phyloP scores from a whole-genome alignment of 2,113 vertebrate genomes.

The Osmerus eperlanus region DNA sequence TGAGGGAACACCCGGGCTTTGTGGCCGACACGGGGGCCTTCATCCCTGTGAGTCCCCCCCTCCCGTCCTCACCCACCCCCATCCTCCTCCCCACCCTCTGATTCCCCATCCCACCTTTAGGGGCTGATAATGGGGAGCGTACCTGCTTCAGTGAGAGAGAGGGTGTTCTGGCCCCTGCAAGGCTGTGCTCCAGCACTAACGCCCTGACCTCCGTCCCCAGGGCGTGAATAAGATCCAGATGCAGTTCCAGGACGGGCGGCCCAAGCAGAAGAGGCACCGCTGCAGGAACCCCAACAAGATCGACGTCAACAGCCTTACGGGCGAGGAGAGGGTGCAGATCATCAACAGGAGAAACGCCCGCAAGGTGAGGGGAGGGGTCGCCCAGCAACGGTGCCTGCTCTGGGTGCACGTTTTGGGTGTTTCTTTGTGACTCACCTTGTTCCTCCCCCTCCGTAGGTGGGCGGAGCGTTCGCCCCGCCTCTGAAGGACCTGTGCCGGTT shows the following conservation, averaged over 20 bases:
- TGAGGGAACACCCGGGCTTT: conserved; percentile 92
- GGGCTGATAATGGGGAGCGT: no score
- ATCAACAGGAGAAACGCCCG: conserved; percentile 98
- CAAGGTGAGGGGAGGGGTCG: conserved; percentile 74
- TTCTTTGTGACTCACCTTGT: conserved; percentile 4
- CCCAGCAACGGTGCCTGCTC: background rate
- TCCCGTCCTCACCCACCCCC: background rate
- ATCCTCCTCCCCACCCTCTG: background rate
- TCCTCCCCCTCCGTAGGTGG: conserved; percentile 73
- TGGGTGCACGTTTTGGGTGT: background rate
- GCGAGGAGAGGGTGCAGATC: conserved; percentile 96
- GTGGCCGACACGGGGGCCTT: conserved; percentile 94
- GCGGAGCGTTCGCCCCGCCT: conserved; percentile 95
- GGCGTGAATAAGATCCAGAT: conserved; percentile 77
- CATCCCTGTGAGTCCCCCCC: conserved; percentile 81
- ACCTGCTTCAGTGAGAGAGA: background rate
- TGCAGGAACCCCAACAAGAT: conserved; percentile 97
- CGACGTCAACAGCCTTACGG: conserved; percentile 96
- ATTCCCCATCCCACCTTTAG: no score
- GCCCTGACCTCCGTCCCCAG: conserved; percentile 35
- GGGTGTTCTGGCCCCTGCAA: background rate
- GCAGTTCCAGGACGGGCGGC: conserved; percentile 90
- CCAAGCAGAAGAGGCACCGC: conserved; percentile 96
- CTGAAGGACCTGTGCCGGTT: conserved; percentile 95
- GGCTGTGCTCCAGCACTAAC: background rate